A percentile compares a stretch with the other conserved stretches of the same genome.
Conservation (phyloP, 2,888 invertebrate genomes). For the Lithophane semibrunnea region DNA sequence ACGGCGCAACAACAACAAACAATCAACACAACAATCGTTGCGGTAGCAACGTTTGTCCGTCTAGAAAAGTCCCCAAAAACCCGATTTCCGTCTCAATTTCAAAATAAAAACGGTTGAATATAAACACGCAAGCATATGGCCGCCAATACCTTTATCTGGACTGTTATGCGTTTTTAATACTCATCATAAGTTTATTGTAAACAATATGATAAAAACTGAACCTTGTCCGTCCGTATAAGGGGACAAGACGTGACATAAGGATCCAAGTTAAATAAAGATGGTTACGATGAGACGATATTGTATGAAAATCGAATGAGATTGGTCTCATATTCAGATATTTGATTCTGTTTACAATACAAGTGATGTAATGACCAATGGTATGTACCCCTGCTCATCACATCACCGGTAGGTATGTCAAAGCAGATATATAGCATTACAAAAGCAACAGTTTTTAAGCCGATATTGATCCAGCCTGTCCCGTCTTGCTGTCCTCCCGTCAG, state of each 20-base stretch:
- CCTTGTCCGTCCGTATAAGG: slow-evolving; percentile 59
- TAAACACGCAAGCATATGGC: slow-evolving; percentile 24
- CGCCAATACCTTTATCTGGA: slow-evolving; percentile 47
- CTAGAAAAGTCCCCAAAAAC: too few species aligned
- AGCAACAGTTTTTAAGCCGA: too few species aligned
- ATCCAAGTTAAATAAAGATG: slow-evolving; percentile 48
- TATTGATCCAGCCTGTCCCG: too few species aligned
- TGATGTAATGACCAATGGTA: too few species aligned
- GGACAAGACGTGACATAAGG: slow-evolving; percentile 56
- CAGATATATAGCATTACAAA: too few species aligned
- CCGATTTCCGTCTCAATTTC: neutral
- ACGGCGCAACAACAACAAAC: too few species aligned
- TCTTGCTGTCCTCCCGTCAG: too few species aligned
- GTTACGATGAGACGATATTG: slow-evolving; percentile 19
- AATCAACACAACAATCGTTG: too few species aligned
- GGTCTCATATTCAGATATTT: neutral
- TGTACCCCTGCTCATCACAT: too few species aligned
- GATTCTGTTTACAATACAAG: too few species aligned
- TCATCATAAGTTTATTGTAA: slow-evolving; percentile 63
- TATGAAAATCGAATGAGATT: slow-evolving; percentile 7
- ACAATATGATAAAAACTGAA: slow-evolving; percentile 63
- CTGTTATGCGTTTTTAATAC: slow-evolving; percentile 63
- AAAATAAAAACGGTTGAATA: slow-evolving; percentile 14
- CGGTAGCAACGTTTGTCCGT: neutral
- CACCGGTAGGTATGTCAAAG: too few species aligned